Evolutionary conservation across 2,113 vertebrate species (phyloP).

Genomic region (Rhagologus leucostigma): DNA sequence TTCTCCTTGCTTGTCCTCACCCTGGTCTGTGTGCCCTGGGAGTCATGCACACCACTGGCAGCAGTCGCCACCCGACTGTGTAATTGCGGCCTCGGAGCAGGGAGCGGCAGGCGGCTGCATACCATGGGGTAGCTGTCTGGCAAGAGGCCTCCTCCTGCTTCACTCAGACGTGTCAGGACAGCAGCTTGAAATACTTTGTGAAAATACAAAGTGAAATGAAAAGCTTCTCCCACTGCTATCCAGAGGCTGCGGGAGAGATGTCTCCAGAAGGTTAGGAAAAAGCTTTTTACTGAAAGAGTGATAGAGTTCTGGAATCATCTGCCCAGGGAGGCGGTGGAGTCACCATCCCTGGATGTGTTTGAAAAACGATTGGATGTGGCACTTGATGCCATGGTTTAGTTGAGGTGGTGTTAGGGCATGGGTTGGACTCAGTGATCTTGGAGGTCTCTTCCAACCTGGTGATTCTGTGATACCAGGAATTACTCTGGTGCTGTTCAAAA

Average conservation of each 20-base stretch:
- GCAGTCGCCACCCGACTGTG: background rate
- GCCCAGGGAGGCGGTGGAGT: background rate
- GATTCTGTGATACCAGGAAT: background rate
- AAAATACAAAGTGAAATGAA: background rate
- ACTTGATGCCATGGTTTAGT: background rate
- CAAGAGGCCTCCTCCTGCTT: constrained; percentile 62
- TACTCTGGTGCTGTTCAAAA: background rate
- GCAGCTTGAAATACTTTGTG: constrained; percentile 5
- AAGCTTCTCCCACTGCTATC: constrained; percentile 18
- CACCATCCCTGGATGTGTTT: background rate
- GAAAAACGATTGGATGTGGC: background rate
- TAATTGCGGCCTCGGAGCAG: constrained; percentile 8
- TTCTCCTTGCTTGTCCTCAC: background rate
- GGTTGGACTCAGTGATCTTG: background rate
- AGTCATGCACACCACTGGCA: fast-evolving
- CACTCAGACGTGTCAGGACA: constrained; percentile 70
- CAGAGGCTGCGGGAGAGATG: background rate
- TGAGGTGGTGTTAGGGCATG: background rate
- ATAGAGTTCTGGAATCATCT: background rate
- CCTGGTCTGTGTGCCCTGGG: background rate
- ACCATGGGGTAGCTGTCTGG: constrained; percentile 54
- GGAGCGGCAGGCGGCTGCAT: constrained; percentile 60
- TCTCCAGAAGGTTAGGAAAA: background rate
- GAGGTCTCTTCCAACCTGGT: background rate
- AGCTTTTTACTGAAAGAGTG: background rate